Evolutionary conservation across 2,888 invertebrate species (phyloP), one percentile per base, ranked within the genome.

Genomic region (Oligia latruncula): DNA sequence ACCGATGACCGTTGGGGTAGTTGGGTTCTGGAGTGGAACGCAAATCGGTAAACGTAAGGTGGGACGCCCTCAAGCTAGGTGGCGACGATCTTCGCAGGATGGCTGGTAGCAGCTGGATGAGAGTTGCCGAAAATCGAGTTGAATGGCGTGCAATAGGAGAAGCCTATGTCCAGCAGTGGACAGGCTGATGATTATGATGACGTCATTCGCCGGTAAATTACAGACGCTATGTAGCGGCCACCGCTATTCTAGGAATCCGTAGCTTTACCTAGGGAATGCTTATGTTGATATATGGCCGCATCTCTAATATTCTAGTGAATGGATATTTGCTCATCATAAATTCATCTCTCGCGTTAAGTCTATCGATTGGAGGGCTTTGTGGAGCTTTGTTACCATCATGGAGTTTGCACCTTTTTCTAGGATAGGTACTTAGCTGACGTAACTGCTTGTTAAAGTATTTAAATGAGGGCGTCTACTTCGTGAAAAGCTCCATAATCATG

Each of bases 271-370:
- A 46, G 52, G 43, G 74, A 74, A 74, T 68, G 55, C 46, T 58
- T 62, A 62, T 71, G n/a, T 67, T 60, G 62, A 15, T 81, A 66
- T 65, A 23, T 71, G 52, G 9, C 55, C 52, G 58, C 70, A 66
- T 62, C 71, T 81, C 66, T 81, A 55, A 62, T 58, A 81, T 60
- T 76, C 43, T 58, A 81, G 65, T 40, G 76, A 58, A 15, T 29
- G 75, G 75, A 70, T 65, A 73, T 40, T 64, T 20, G 43, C 82
- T 82, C 82, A 82, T 78, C 64, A 82, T 82, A 78, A 82, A 82
- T 82, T 82, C 82, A 82, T 82, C 65, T 60, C 58, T 78, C 72
- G 60, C 35, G 58, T 77, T 64, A 80, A 81, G 77, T 43, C 52
- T 78, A 78, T 82, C 78, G 82, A 71, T 78, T 78, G 60, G 52